Base-by-base conservation (phyloP, 2,113 vertebrate species). In the Turdus rufiventris region DNA sequence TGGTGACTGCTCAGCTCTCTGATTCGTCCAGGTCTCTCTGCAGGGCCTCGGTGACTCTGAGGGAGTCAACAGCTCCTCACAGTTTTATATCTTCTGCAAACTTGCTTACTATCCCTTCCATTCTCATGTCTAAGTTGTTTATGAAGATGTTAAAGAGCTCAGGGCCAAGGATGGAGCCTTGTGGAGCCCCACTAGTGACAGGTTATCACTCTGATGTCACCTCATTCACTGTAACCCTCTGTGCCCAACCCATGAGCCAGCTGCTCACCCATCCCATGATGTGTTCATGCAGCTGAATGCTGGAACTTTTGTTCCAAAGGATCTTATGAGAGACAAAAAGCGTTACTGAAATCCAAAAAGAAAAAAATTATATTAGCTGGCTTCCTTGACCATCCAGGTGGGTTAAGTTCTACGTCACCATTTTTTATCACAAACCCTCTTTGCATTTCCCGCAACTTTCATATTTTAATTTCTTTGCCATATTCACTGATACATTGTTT, bases 191-290 rank as follows among this genome's bases (percentile, higher is more conserved):
- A 5, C 18, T 28, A 36, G 50, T 56, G 40, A 10, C 50, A 40
- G 12, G 11, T 28, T 18, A 26, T 28, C n/a, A 6, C 2, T 12
- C n/a, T 84, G 58, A n/a, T 65, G 24, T 57, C 50, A 24, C 34
- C 34, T 19, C 10, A 29, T 48, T 29, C 24, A 8, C 24, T 16
- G 3, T 12, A 28, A 40, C 5, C 5, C 29, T 19, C 28, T 57
- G 29, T 29, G 6, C 28, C 50, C 4, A 3, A 23, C 23, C 18
- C 0, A 0, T 15, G 40, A 65, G 9, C 19, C 29, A 57, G 18
- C 2, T 29, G 12, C 4, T 57, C 29, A 29, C 15, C 13, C 42
- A 57, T 16, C 10, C 1, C 50, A 42, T 16, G 6, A 50, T 50
- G 48, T 34, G 24, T 25, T 65, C 29, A 19, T 48, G 8, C 51